Base-by-base conservation (phyloP, 1,140 invertebrate species). In the Frieseomelitta varia region DNA sequence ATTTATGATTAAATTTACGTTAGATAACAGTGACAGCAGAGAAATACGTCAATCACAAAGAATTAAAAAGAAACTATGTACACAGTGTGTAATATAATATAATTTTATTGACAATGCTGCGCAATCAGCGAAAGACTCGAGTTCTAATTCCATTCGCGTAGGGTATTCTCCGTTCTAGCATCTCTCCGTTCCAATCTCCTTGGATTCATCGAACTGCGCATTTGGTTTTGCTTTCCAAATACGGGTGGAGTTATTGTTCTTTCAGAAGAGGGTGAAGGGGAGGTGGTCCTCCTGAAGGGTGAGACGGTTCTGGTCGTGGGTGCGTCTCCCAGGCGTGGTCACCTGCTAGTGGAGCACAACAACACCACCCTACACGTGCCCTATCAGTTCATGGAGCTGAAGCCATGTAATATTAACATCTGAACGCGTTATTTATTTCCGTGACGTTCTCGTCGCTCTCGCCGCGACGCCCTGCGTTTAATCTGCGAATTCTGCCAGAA, bases 311-410 rank as follows among this genome's bases (percentile, higher is more conserved):
- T 97, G 27, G 98, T 98, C 24, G 95, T 98, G 15, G 97, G 97
- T 51, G 97, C 97, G 14, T 98, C 98, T 10, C 96, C 96, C 24
- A 95, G 96, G 80, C 95, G 97, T 82, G 98, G 98, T 12, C 97
- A 98, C 93, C 94, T 98, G 68, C 95, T 98, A 75, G 98, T 98
- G 19, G 97, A 98, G 92, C 97, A 98, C 92, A 97, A 97, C 93
- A 97, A 97, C 90, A 95, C 96, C 86, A 97, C 96, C 78, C 95
- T 97, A 69, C 97, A 98, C 92, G 97, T 98, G 74, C 98, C 98
- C 68, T 98, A 97, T 95, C 97, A 98, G 93, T 98, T 97, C 93
- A 96, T 98, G 95, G 97, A 98, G 93, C 94, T 98, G 56, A 97
- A 97, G 93, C 95, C 96, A 79, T 94, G 93, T 86, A 95, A 95